Evolutionary conservation across 2,888 invertebrate genomes (phyloP).

Genomic region (Clunio marinus): DNA sequence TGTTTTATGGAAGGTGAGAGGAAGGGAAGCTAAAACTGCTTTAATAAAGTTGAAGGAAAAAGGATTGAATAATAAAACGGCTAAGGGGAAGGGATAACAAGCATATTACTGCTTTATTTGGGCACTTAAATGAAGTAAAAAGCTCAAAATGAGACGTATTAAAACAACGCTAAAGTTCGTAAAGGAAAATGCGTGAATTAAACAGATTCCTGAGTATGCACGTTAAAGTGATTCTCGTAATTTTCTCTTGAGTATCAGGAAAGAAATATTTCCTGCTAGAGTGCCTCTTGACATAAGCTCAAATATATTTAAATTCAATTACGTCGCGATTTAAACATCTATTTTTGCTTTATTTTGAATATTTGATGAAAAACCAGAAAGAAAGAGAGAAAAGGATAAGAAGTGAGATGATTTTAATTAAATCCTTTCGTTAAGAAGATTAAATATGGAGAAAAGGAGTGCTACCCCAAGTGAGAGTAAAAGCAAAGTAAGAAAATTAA

Average conservation of each 20-base stretch:
- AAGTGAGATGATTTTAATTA: too few species aligned
- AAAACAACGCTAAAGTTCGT: neutral
- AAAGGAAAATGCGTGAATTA: neutral
- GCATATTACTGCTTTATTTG: constrained; percentile 9
- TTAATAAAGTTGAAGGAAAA: neutral
- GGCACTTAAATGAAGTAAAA: constrained; percentile 8
- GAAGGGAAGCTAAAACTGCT: neutral
- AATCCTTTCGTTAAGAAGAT: constrained; percentile 9
- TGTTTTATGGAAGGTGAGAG: constrained; percentile 3
- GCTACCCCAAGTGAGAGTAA: too few species aligned
- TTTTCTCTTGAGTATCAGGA: too few species aligned
- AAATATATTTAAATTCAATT: too few species aligned
- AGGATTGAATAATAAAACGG: neutral
- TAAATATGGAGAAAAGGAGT: constrained; percentile 3
- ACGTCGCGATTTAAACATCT: too few species aligned
- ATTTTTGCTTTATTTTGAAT: too few species aligned
- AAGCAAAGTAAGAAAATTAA: neutral
- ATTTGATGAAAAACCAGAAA: too few species aligned
- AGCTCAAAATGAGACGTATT: neutral
- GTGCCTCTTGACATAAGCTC: too few species aligned
- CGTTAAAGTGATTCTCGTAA: too few species aligned
- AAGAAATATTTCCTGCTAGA: too few species aligned
- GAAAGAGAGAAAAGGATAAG: too few species aligned
- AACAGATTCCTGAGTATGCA: too few species aligned
- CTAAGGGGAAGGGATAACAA: constrained; percentile 10